A percentile compares a stretch with the other conserved stretches of the same genome.
phyloP scores from a whole-genome alignment of 2,888 invertebrate species.

The Leptopilina myrica region DNA sequence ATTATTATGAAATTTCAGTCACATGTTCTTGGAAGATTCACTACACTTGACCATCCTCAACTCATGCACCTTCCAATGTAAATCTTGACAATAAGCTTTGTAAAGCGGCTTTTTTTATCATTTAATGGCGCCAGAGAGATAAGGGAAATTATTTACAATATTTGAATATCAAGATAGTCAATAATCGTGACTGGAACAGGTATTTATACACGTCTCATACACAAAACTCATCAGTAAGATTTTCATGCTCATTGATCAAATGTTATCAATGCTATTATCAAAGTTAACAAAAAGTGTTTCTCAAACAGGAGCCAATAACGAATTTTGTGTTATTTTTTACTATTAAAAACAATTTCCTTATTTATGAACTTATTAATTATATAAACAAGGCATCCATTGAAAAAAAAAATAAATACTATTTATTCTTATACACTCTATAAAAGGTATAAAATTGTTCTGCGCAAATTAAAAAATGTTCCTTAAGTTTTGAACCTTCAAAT shows the following conservation, averaged over 20 bases:
- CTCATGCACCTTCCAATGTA: conserved; percentile 1
- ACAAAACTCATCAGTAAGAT: not conserved
- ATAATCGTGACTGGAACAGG: not conserved
- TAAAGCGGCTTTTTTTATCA: not conserved
- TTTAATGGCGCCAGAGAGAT: conserved; percentile 21
- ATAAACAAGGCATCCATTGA: too few species aligned
- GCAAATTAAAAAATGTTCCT: too few species aligned
- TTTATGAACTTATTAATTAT: too few species aligned
- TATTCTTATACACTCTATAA: too few species aligned
- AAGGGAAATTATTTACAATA: not conserved
- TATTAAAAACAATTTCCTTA: too few species aligned
- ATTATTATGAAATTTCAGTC: conserved; percentile 10
- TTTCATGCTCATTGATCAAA: not conserved
- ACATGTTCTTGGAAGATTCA: conserved; percentile 20
- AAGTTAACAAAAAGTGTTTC: too few species aligned
- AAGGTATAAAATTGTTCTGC: too few species aligned
- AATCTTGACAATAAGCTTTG: not conserved
- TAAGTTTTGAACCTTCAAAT: too few species aligned
- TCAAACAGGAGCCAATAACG: too few species aligned
- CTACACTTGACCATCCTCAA: conserved; percentile 36
- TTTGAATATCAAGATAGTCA: conserved; percentile 30
- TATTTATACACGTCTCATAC: conserved; percentile 1
- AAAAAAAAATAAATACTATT: too few species aligned
- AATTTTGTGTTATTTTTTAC: too few species aligned
- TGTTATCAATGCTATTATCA: too few species aligned